Conservation (phyloP, 1,140 invertebrate species). For the Neodiprion fabricii region DNA sequence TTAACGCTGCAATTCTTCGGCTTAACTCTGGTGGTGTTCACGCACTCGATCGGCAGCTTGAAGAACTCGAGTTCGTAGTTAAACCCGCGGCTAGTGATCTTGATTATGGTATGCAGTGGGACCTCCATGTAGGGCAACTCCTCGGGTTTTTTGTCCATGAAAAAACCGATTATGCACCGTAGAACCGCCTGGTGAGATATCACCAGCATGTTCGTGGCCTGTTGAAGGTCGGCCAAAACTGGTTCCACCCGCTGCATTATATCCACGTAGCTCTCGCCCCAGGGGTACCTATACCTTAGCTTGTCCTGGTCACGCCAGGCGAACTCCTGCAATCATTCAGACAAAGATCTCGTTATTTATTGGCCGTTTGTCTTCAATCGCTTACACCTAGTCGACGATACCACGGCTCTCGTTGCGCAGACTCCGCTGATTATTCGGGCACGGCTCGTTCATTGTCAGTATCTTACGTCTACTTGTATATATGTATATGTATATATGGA, state of each 20-base stretch:
- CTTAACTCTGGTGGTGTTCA: constrained; percentile 80
- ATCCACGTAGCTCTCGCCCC: constrained; percentile 90
- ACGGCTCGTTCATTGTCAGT: neutral
- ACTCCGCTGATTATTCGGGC: no score
- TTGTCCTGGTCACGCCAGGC: constrained; percentile 91
- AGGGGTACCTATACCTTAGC: constrained; percentile 89
- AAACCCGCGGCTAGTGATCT: constrained; percentile 81
- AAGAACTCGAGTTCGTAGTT: constrained; percentile 84
- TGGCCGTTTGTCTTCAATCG: no score
- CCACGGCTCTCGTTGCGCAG: no score
- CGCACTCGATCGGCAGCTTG: constrained; percentile 82
- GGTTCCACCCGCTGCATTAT: constrained; percentile 84
- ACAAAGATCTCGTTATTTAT: neutral
- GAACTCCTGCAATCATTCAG: constrained; percentile 69
- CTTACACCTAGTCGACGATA: no score
- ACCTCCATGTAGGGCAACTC: constrained; percentile 92
- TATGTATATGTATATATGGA: neutral
- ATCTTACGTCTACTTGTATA: no score
- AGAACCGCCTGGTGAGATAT: constrained; percentile 91
- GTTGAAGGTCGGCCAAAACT: constrained; percentile 80
- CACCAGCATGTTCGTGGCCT: constrained; percentile 85
- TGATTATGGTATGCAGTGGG: constrained; percentile 90
- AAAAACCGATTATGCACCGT: constrained; percentile 90
- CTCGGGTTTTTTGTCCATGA: constrained; percentile 82
- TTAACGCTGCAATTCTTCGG: constrained; percentile 72